Conservation (phyloP, 2,888 invertebrate species). For the Noctua janthe region DNA sequence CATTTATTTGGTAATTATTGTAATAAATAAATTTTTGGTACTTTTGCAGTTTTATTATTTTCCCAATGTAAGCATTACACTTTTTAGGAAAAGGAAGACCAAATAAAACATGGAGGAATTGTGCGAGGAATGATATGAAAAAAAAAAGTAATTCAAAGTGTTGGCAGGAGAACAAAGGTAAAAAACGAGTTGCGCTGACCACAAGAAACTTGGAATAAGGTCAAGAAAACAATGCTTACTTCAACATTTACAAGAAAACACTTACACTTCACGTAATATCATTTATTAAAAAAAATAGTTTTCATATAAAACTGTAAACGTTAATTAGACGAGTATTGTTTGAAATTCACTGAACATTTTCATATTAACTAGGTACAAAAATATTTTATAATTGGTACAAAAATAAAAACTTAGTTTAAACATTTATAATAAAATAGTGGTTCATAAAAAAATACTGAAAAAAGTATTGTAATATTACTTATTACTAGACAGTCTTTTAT, state of each 20-base stretch:
- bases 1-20: conserved; percentile 94
- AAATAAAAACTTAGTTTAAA: conserved; percentile 9
- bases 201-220: not conserved
- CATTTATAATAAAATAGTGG: not conserved
- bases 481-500: conserved; percentile 55
- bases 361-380: conserved; percentile 37
- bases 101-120: not conserved
- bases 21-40: conserved; percentile 35
- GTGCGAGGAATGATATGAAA: not conserved
- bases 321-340: conserved; percentile 45
- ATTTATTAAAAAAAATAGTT: conserved; percentile 44
- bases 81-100: not conserved
- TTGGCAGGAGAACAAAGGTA: too few species aligned
- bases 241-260: conserved; percentile 25
- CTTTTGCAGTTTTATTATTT: conserved; percentile 31
- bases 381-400: conserved; percentile 22
- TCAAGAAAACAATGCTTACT: not conserved
- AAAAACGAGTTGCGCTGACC: not conserved
- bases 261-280: conserved; percentile 28
- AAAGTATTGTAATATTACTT: conserved; percentile 24
- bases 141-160: not conserved
- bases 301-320: conserved; percentile 32
- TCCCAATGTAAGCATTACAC: not conserved
- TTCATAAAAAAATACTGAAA: conserved; percentile 30
- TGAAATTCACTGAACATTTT: conserved; percentile 48